A percentile compares a stretch with the other conserved stretches of the same genome.
These are phyloP conservation scores for Galeopsomyia nigrocyanea DNA, from an alignment of 2,888 invertebrate genomes.

Conservation along the genomic window DNA sequence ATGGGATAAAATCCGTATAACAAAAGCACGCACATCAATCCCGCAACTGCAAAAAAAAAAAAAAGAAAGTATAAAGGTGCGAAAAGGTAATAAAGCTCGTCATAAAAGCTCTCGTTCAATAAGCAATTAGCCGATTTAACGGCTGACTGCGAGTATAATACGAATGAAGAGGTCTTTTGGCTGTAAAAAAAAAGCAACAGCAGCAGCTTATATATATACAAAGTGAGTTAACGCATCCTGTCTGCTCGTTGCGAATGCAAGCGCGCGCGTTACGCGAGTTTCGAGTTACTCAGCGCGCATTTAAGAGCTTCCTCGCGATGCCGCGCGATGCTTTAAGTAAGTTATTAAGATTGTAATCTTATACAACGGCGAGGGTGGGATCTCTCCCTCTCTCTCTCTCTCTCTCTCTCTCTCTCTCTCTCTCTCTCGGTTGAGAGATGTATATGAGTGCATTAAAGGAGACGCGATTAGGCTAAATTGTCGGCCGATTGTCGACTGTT, in stretches of 20 bases:
- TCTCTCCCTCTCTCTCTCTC: too few relatives aligned
- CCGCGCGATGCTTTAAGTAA: slow-evolving; percentile 50
- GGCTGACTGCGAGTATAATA: slow-evolving; percentile 9
- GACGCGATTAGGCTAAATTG: slow-evolving; percentile 30
- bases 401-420: too few relatives aligned
- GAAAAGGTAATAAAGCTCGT: slow-evolving; percentile 27
- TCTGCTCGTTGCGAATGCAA: background rate
- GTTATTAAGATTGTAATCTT: slow-evolving; percentile 62
- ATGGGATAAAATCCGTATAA: too few relatives aligned
- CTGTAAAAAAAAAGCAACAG: slow-evolving; percentile 22
- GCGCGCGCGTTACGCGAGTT: slow-evolving; percentile 33
- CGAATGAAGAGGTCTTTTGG: slow-evolving; percentile 30
- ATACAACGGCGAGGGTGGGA: slow-evolving; percentile 38
- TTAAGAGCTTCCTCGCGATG: slow-evolving; percentile 34
- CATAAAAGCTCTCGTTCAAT: slow-evolving; percentile 45
- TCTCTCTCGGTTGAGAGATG: background rate
- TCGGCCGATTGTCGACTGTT: slow-evolving; percentile 12
- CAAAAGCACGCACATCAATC: too few relatives aligned
- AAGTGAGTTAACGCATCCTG: slow-evolving; percentile 35
- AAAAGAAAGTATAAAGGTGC: too few relatives aligned
- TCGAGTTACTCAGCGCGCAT: slow-evolving; percentile 49
- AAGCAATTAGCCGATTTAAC: slow-evolving; percentile 45
- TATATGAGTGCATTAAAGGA: slow-evolving; percentile 1
- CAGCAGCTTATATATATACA: slow-evolving; percentile 27
- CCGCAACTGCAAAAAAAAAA: too few relatives aligned